Evolutionary conservation across 1,140 invertebrate genomes (phyloP), one percentile per base, ranked within the genome.

Genomic region (Penaeus japonicus): DNA sequence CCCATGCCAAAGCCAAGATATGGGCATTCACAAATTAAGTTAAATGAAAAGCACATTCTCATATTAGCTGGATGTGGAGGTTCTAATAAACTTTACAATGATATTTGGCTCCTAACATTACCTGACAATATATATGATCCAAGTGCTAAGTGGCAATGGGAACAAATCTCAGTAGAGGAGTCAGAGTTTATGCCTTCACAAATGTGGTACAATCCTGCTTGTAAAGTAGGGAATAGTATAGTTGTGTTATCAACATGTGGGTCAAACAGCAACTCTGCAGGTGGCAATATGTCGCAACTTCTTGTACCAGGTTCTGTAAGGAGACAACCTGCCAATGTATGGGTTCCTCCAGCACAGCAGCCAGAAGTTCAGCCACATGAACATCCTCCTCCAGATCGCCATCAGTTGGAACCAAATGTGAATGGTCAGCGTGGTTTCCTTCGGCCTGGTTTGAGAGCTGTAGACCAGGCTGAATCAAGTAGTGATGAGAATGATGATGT

Each of bases 191-290:
- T 95, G 57, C 95, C 97, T 24, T 95, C 95, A 5, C 96, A 97
- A 92, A 95, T 98, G 91, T 98, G 97, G 96, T 98, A 97, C 93
- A 97, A 98, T 94, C 96, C 97, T 88, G 97, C 96, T 85, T 98
- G 97, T 92, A 96, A 94, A 93, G 93, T 96, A 90, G 94, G 94
- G 54, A 94, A 95, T 90, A 95, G 95, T 92, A 93, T 96, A 65
- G 94, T 96, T 1, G 94, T 95, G 85, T 92, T 96, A 87, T 95
- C 95, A 75, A 88, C 80, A 0, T n/a, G 32, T 75, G 87, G 80
- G 2, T 39, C 30, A 55, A 78, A 57, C 27, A 77, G 70, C 54
- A 65, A 80, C 24, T 24, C 70, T 47, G 80, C 87, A 22, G 87
- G 87, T 54, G 87, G 87, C 30, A 88, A 75, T 53, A 88, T 88